Evolutionary conservation across 2,113 vertebrate species (phyloP).

Genomic region (Mesitornis unicolor): DNA sequence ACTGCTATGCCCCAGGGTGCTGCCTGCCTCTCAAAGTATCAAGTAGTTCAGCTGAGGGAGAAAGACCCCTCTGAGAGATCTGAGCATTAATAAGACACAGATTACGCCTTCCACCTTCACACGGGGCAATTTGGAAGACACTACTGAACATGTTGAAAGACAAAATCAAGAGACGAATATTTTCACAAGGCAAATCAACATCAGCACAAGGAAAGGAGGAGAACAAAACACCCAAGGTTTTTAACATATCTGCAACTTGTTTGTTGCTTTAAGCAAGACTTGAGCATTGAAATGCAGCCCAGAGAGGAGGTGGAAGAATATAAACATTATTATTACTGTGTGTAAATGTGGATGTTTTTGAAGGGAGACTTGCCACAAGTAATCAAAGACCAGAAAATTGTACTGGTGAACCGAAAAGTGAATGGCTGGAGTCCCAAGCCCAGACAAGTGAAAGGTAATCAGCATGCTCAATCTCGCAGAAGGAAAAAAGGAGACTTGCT

Average conservation of each 20-base stretch:
- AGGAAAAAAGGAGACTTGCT: constrained; percentile 13
- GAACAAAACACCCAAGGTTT: neutral
- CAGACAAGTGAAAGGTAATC: constrained; percentile 46
- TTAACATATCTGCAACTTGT: neutral
- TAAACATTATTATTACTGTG: neutral
- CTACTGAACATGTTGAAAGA: neutral
- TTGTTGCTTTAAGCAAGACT: constrained; percentile 33
- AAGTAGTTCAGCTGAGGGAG: neutral
- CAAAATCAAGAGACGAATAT: neutral
- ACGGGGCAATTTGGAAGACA: constrained; percentile 11
- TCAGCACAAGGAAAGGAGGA: neutral
- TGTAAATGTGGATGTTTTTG: constrained; percentile 4
- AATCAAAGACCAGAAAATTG: neutral
- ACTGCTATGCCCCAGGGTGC: neutral
- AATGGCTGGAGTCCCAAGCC: constrained; percentile 23
- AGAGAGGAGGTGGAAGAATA: constrained; percentile 15
- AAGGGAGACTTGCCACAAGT: constrained; percentile 11
- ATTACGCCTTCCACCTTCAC: constrained; percentile 12
- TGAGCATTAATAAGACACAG: neutral
- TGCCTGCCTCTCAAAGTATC: constrained; percentile 1
- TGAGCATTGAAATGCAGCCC: constrained; percentile 20
- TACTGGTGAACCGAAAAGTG: neutral
- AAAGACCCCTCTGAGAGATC: constrained; percentile 5
- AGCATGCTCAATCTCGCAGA: constrained; percentile 1
- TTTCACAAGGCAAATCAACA: constrained; percentile 3